Evolutionary conservation across 2,888 invertebrate species (phyloP), one percentile per base, ranked within the genome.

Genomic region (Sturmia bella): DNA sequence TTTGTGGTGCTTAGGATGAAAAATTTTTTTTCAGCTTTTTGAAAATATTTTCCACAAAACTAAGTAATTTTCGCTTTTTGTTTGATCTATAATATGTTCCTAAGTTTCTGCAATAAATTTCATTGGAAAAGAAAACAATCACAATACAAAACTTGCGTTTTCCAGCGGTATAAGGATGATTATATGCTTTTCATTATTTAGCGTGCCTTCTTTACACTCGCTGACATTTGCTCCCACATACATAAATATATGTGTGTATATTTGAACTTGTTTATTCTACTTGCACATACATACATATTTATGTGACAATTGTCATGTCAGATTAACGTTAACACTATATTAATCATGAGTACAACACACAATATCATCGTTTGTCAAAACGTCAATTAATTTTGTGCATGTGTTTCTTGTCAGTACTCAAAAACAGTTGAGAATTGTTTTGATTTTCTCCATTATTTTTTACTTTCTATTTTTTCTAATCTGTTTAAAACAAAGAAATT

Each of bases 301-400:
- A 85, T 84, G 83, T 85, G 85, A 84, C 85, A 85, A 85, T 84
- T 84, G 84, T 80, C 84, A 84, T 84, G 84, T 85, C 84, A 84
- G 72, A 84, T 82, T 83, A 82, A 77, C 70, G 83, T 84, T 84
- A 82, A 79, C 79, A 82, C 68, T 66, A 83, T 83, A 85, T 84
- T 84, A 84, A 84, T 85, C 85, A 84, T 83, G 45, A 27, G 64
- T 54, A 50, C 15, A 66, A 75, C 66, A 73, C 39, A 80, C 82
- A 75, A 82, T 80, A 72, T 83, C 84, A 83, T 85, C 85, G 83
- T 85, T 85, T 85, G 85, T 85, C 85, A 85, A 85, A 84, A 84
- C 80, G 85, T 84, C 85, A 85, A 85, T 84, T 84, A 84, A 82
- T 82, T 83, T 70, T 59, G 76, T 81, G 69, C 56, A 77, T 79